Evolutionary conservation across 2,888 invertebrate genomes (phyloP).

Genomic region (Oscheius onirici): DNA sequence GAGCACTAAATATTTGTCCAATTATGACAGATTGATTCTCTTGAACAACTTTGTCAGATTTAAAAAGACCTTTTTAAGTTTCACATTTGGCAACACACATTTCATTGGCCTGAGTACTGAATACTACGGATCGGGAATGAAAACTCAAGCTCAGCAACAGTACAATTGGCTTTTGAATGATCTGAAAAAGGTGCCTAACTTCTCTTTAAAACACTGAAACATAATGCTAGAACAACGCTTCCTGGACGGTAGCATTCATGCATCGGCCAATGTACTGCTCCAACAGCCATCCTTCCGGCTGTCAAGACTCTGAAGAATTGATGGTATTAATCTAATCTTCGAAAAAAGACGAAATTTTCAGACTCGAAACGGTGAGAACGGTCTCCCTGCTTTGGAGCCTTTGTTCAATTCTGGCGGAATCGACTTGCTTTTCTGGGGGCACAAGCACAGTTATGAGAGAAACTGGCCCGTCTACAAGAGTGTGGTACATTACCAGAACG

Average conservation of each 20-base stretch:
- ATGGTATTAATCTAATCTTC: conserved; percentile 1
- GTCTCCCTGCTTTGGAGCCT: conserved; percentile 79
- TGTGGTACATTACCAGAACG: conserved; percentile 57
- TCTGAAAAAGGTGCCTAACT: conserved; percentile 36
- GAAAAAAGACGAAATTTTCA: conserved; percentile 1
- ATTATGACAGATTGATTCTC: too few species aligned
- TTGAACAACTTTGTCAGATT: too few species aligned
- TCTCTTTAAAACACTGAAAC: not conserved
- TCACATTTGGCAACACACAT: conserved; percentile 87
- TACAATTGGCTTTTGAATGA: conserved; percentile 66
- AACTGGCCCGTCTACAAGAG: conserved; percentile 91
- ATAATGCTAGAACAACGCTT: conserved; percentile 73
- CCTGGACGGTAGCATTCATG: conserved; percentile 86
- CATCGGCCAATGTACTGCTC: conserved; percentile 92
- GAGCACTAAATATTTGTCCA: too few species aligned
- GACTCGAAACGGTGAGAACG: conserved; percentile 39
- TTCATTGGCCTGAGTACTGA: conserved; percentile 91
- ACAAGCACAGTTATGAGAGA: conserved; percentile 95
- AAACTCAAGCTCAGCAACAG: conserved; percentile 80
- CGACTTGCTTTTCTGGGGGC: conserved; percentile 92
- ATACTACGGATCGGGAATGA: conserved; percentile 85
- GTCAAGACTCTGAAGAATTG: conserved; percentile 30
- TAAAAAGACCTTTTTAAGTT: conserved; percentile 70
- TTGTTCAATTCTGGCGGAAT: conserved; percentile 87
- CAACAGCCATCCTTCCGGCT: conserved; percentile 74